Conservation (phyloP, 2,113 vertebrate species). For the Thalassoma bifasciatum region DNA sequence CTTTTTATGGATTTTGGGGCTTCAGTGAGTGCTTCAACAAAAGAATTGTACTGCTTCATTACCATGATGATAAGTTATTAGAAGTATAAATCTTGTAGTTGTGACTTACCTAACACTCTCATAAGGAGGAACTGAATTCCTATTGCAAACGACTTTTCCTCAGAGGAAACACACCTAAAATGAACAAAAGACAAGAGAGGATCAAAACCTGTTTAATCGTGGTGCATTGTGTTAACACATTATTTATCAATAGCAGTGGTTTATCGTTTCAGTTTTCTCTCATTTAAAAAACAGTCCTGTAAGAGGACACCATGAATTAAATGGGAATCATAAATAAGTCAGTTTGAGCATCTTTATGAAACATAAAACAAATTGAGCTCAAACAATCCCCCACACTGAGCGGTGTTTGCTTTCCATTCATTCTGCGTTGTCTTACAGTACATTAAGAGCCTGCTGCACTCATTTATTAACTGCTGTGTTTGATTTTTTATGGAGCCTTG, state of each 20-base stretch:
- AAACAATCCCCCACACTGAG: neutral
- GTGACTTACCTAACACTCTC: slow-evolving; percentile 91
- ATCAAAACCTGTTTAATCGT: neutral
- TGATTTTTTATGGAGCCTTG: slow-evolving; percentile 4
- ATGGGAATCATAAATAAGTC: neutral
- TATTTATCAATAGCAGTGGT: neutral
- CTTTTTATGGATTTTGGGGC: too few relatives aligned
- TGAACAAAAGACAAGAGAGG: neutral
- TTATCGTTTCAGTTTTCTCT: neutral
- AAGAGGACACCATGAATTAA: neutral
- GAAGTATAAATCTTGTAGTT: too few relatives aligned
- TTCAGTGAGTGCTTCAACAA: too few relatives aligned
- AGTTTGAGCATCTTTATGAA: neutral
- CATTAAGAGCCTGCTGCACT: neutral
- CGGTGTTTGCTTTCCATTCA: neutral
- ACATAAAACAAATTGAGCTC: neutral
- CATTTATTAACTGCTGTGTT: neutral
- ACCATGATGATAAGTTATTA: too few relatives aligned
- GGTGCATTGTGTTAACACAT: neutral
- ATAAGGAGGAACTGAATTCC: slow-evolving; percentile 95
- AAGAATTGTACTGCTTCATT: too few relatives aligned
- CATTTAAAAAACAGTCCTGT: neutral
- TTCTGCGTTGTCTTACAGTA: neutral
- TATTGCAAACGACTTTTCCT: slow-evolving; percentile 96
- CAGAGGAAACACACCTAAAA: slow-evolving; percentile 89